Percentiles rank a stretch among this genome's conserved stretches.
Evolutionary conservation across 2,113 vertebrate genomes (phyloP).

Genomic region (Calidris pygmaea): DNA sequence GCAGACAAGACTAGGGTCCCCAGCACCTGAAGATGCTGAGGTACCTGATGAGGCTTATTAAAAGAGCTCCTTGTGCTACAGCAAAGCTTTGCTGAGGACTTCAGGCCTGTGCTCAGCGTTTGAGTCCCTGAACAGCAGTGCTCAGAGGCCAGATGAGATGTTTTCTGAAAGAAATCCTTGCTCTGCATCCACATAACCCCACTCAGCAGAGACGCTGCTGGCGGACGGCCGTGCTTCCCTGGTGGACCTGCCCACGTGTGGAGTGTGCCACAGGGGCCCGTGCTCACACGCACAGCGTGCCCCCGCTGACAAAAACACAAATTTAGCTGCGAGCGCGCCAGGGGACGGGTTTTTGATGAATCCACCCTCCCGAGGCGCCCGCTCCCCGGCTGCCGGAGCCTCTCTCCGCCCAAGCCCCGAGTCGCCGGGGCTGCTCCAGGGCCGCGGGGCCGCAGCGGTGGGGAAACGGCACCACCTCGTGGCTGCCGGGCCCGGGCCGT

Average conservation of each 20-base stretch:
- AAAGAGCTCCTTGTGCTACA: not conserved
- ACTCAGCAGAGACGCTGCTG: not conserved
- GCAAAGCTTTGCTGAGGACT: not conserved
- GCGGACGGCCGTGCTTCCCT: rapidly evolving
- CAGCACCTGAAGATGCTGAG: not conserved
- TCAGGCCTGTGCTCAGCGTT: not conserved
- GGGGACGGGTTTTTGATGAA: too few species aligned
- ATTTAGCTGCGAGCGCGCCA: rapidly evolving
- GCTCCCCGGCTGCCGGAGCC: not conserved
- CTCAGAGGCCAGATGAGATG: not conserved
- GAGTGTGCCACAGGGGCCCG: not conserved
- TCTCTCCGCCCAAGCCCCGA: not conserved
- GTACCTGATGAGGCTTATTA: not conserved
- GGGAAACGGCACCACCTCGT: constrained; percentile 21
- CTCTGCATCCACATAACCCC: not conserved
- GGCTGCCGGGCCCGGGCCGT: not conserved
- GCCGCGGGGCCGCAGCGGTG: not conserved
- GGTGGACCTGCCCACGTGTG: rapidly evolving
- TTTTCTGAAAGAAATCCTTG: not conserved
- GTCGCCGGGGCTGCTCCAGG: not conserved
- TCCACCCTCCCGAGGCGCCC: rapidly evolving
- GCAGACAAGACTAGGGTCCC: not conserved
- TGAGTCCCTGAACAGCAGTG: not conserved
- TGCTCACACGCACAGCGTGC: rapidly evolving
- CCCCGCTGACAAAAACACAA: not conserved